These are phyloP conservation scores for Anhinga rufa DNA, from an alignment of 2,113 vertebrate genomes.

Conservation along the genomic window DNA sequence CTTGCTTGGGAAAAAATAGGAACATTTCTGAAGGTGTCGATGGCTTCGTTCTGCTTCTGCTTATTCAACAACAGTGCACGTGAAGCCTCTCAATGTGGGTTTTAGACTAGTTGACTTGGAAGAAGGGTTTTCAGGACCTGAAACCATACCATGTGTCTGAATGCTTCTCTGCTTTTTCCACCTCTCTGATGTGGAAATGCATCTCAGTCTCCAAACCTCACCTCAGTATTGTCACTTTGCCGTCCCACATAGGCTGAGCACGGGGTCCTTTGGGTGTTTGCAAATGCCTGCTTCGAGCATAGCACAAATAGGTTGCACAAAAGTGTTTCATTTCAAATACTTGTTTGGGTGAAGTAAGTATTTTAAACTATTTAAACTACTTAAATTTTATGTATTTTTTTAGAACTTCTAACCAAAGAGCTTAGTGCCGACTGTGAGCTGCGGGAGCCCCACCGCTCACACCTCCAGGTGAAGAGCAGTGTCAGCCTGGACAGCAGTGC, in stretches of 20 bases:
- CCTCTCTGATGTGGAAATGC: neutral
- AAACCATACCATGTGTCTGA: neutral
- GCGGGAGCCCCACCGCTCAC: too few species aligned
- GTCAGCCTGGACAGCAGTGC: too few species aligned
- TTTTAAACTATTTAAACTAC: neutral
- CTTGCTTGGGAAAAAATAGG: neutral
- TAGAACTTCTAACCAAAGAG: neutral
- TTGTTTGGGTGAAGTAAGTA: neutral
- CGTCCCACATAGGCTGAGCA: neutral
- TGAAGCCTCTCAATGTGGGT: neutral
- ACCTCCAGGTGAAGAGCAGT: too few species aligned
- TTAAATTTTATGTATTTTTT: neutral
- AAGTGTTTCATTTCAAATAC: neutral
- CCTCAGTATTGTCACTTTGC: neutral
- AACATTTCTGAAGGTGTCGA: neutral
- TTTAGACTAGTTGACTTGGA: neutral
- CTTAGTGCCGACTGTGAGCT: too few species aligned
- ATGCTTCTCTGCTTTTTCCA: neutral
- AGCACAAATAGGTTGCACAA: neutral
- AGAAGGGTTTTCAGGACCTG: neutral
- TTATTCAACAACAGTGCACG: neutral
- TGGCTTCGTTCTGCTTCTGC: neutral
- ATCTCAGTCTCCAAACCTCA: neutral
- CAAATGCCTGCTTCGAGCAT: neutral
- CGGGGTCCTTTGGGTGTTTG: neutral